Base-by-base conservation (phyloP, 2,888 invertebrate species). In the Torymus texanus region DNA sequence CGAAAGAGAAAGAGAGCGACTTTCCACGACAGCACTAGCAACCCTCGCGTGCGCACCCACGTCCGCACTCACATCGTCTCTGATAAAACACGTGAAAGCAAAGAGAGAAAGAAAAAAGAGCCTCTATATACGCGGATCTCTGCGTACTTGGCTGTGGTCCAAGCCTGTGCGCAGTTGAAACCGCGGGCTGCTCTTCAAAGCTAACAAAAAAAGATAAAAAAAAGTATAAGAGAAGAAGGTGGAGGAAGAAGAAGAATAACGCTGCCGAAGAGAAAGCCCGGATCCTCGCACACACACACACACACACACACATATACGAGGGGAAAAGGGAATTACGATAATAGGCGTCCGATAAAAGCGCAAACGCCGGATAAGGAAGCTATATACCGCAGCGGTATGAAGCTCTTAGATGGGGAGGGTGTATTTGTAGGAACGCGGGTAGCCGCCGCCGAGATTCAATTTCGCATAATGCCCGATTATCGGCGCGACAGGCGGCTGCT, bases 311-410 rank as follows among this genome's bases (percentile, higher is more conserved):
- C n/a, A n/a, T n/a, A n/a, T n/a, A n/a, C n/a, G n/a, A n/a, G n/a
- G n/a, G n/a, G n/a, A n/a, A n/a, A n/a, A n/a, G 16, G 24, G 68
- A 78, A 68, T 78, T 73, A 78, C 78, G 78, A 67, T 78, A 78
- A 67, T 73, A 59, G 66, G 67, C 12, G 63, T 16, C 73, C 72
- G 72, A 72, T 72, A 72, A 72, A 72, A 65, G 65, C 55, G 14
- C 62, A 63, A 55, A 29, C 59, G 63, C 63, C 3, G 72, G 66
- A 75, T 75, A 75, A 75, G 59, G 51, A 59, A 66, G 55, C 16
- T 29, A 29, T n/a, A n/a, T n/a, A n/a, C 29, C 29, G 29, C 29
- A 29, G 29, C 53, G 21, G 50, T 14, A 4, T 13, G 18, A 41
- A 41, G n/a, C 66, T 66, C 70, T 13, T 53, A 12, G 29, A 29